Evolutionary conservation across 2,113 vertebrate species (phyloP).

Genomic region (Pterocles gutturalis): DNA sequence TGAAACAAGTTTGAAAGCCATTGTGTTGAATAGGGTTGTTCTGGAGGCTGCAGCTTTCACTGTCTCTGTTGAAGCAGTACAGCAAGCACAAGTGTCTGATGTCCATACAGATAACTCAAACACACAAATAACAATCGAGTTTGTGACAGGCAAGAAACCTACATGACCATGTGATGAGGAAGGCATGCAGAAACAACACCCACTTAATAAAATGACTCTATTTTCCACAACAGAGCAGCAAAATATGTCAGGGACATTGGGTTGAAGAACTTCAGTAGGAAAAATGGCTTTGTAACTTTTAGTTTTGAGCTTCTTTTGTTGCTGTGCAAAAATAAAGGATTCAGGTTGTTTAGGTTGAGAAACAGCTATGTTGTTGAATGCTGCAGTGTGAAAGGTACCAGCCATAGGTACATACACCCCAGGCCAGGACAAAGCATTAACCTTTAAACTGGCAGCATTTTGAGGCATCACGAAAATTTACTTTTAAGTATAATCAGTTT

Average conservation of each 20-base stretch:
- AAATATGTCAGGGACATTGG: not conserved
- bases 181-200: not conserved
- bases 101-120: not conserved
- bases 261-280: not conserved
- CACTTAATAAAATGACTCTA: not conserved
- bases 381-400: not conserved
- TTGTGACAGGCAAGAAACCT: not conserved
- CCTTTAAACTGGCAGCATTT: not conserved
- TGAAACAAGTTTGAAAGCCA: conserved; percentile 32
- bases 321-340: not conserved
- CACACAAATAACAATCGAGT: not conserved
- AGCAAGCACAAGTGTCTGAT: conserved; percentile 3
- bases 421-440: not conserved
- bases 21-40: not conserved
- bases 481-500: not conserved
- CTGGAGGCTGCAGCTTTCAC: not conserved
- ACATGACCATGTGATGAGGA: not conserved
- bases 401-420: not conserved
- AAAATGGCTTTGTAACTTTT: not conserved
- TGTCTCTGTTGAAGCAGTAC: not conserved
- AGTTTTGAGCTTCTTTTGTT: not conserved
- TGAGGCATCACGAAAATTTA: not conserved
- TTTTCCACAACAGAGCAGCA: not conserved
- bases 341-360: not conserved
- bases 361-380: not conserved